A percentile compares a stretch with the other conserved stretches of the same genome.
phyloP scores from a whole-genome alignment of 2,888 invertebrate species.

The Lasioglossum calceatum region DNA sequence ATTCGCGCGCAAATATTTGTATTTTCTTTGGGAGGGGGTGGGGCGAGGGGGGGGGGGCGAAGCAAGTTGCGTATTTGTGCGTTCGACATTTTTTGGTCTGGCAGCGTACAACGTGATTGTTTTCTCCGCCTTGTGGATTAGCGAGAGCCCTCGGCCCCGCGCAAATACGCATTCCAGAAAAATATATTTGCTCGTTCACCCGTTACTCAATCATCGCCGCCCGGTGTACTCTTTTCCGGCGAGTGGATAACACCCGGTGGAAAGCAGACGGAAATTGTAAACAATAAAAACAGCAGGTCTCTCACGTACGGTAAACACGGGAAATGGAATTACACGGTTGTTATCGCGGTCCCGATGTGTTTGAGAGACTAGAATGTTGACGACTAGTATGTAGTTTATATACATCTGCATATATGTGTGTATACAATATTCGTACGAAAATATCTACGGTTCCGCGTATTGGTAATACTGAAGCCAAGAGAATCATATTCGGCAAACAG shows the following conservation, averaged over 20 bases:
- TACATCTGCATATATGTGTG: too few species aligned
- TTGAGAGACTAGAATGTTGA: not conserved
- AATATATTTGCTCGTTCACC: conserved; percentile 19
- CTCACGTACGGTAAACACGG: conserved; percentile 49
- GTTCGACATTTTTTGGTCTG: not conserved
- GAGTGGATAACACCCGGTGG: not conserved
- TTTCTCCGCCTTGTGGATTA: not conserved
- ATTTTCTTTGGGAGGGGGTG: not conserved
- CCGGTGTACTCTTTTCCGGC: not conserved
- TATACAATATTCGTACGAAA: not conserved
- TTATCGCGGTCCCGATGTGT: not conserved
- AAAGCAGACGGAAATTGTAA: not conserved
- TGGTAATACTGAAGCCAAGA: not conserved
- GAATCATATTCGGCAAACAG: not conserved
- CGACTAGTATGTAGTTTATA: not conserved
- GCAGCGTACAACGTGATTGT: not conserved
- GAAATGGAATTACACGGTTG: conserved; percentile 42
- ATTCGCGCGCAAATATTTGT: not conserved
- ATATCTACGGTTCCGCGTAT: not conserved
- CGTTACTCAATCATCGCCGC: conserved; percentile 17
- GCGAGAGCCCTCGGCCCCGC: not conserved
- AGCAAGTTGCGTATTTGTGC: not conserved
- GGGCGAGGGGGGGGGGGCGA: accelerated
- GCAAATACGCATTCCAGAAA: conserved; percentile 26
- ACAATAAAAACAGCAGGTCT: conserved; percentile 44